Base-by-base conservation (phyloP, 92 coral and sea anemone species). In the Scolanthus callimorphus region DNA sequence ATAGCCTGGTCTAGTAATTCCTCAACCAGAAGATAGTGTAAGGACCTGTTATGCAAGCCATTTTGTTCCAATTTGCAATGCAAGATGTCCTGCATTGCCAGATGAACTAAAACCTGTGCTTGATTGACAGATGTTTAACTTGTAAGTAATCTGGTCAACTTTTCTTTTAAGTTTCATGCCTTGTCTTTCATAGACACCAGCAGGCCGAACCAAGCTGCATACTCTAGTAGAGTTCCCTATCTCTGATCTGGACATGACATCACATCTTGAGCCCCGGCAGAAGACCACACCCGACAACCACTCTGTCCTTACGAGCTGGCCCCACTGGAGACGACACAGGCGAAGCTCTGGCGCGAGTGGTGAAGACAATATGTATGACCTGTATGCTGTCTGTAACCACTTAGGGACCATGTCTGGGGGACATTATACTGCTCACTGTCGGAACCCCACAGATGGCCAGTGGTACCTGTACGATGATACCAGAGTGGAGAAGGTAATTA, bases 391-490 rank as follows among this genome's bases (percentile, higher is more conserved):
- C 25, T 89, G 97, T 55, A 89, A 89, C 48, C 97, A 90, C 81
- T 67, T 88, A 25, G 97, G 97, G 1, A 87, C 78, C 43, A 90
- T 90, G 97, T 77, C 90, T 29, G 97, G 90, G 20, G 97, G 97
- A 0, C 97, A 90, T 45, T 90, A 90, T 73, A 90, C 92, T 28
- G 97, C 97, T 0, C 77, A 66, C 74, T 90, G 97, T 56, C 85
- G 77, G 59, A 90, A 86, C 60, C 97, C 97, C 25, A 81, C 84
- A 8, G 95, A 86, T 48, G 77, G 70, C 17, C 61, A 84, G 41
- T 90, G 97, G 97, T 73, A 65, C 37, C 49, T 86, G 63, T 90
- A 76, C 69, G 97, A 90, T 25, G 97, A 90, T 65, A 86, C 83
- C 47, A 63, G 82, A 19, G 97, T 90, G 15, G 90, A 86, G 27